Evolutionary conservation across 2,888 invertebrate species (phyloP), one percentile per base, ranked within the genome.

Genomic region (Brachyptera putata): DNA sequence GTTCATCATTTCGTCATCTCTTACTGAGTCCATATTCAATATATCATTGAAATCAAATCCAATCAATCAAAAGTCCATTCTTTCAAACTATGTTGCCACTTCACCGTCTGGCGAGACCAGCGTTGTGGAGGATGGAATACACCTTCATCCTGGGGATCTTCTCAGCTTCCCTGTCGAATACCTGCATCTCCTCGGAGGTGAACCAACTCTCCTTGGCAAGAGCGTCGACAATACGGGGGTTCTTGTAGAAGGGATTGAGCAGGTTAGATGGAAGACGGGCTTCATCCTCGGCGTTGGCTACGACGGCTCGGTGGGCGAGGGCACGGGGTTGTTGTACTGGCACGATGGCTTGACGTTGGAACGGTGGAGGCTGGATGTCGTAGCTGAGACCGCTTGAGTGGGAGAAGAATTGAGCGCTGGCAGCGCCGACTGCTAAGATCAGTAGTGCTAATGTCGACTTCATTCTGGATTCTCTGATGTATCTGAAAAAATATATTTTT

Each of bases 201-300:
- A 89, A 83, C 87, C 89, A 89, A 0, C 90, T 89, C 68, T 87
- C 88, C 68, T 85, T 84, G 1, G 91, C 90, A 9, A 91, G 76
- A 0, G 83, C 85, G 4, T 83, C 84, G 4, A 87, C 90, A 11
- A 89, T 81, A 1, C 78, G 73, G 0, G 90, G 90, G 74, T 91
- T 85, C 68, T 86, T 88, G 72, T 89, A 91, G 73, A 91, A 91
- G 22, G 82, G 77, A 70, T 87, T 87, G 55, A 81, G 75, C 25
- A 88, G 74, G 62, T 87, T 83, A 0, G 81, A 75, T 0, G 90
- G 89, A n/a, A 91, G 75, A 50, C 84, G 79, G 0, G 88, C 79
- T 69, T 91, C 91, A 68, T 82, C 81, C 1, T 82, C 82, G 1
- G 89, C 82, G 69, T 88, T 90, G 16, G 79, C 75, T 26, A 89